phyloP scores from a whole-genome alignment of 2,888 invertebrate species.

The Macaria notata region DNA sequence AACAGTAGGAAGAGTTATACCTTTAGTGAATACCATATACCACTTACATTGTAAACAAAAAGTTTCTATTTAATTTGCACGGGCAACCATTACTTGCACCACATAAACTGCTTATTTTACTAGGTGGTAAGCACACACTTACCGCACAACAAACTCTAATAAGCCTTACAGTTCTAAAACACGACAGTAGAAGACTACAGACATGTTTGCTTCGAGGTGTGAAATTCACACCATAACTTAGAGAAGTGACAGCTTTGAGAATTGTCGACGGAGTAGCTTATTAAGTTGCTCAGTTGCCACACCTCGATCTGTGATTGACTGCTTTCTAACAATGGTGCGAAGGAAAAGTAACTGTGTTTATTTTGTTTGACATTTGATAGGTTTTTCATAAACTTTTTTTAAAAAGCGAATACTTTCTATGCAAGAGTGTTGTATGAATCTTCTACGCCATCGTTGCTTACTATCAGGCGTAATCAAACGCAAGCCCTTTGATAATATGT shows the following conservation, averaged over 20 bases:
- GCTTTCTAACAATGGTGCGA: slow-evolving; percentile 12
- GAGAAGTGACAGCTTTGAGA: slow-evolving; percentile 27
- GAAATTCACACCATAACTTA: slow-evolving; percentile 32
- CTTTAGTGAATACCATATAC: no score
- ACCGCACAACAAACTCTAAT: slow-evolving; percentile 1
- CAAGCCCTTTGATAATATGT: no score
- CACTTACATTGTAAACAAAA: no score
- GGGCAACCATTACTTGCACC: no score
- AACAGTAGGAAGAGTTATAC: no score
- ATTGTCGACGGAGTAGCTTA: slow-evolving; percentile 25
- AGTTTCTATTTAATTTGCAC: no score
- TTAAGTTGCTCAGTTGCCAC: slow-evolving; percentile 24
- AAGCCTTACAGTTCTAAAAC: slow-evolving; percentile 8
- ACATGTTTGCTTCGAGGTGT: slow-evolving; percentile 28
- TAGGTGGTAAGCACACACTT: not conserved
- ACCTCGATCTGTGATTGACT: slow-evolving; percentile 25
- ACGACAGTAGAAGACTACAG: slow-evolving; percentile 25
- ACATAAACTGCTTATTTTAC: no score
- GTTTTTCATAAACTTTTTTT: no score
- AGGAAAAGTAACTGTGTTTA: slow-evolving; percentile 1
- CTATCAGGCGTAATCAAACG: no score
- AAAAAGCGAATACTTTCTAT: no score
- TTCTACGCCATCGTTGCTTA: no score
- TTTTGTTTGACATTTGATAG: not conserved
- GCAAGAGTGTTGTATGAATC: no score